Evolutionary conservation across 2,113 vertebrate genomes (phyloP).

Genomic region (Sphaerodactylus townsendi): DNA sequence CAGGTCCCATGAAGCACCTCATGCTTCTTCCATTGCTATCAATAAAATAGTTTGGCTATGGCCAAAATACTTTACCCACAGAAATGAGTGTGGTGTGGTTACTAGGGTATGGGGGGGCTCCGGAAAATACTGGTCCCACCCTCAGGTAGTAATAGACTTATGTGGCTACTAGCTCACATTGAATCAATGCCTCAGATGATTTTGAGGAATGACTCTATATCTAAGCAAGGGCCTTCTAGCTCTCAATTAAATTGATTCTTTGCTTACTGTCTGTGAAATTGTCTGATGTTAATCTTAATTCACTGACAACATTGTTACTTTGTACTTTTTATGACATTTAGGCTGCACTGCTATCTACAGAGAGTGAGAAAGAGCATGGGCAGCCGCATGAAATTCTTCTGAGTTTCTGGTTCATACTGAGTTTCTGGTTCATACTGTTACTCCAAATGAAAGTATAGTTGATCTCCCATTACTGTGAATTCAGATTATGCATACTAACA

Average conservation of each 20-base stretch:
- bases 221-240: background rate
- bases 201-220: background rate
- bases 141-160: too few species aligned
- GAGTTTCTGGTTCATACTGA: background rate
- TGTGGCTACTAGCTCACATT: too few species aligned
- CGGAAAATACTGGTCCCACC: too few species aligned
- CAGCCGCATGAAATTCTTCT: background rate
- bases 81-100: too few species aligned
- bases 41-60: too few species aligned
- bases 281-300: background rate
- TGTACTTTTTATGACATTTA: background rate
- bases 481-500: conserved; percentile 23
- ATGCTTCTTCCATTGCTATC: too few species aligned
- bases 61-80: too few species aligned
- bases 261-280: background rate
- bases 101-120: too few species aligned
- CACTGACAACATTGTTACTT: background rate
- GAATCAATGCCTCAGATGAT: background rate
- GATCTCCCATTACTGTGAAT: conserved; percentile 9
- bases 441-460: conserved; percentile 6
- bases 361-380: background rate
- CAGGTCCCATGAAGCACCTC: too few species aligned
- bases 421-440: conserved; percentile 12
- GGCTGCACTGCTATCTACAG: background rate
- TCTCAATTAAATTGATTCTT: background rate